Conservation (phyloP, 2,888 invertebrate genomes). For the Ariolimax columbianus region DNA sequence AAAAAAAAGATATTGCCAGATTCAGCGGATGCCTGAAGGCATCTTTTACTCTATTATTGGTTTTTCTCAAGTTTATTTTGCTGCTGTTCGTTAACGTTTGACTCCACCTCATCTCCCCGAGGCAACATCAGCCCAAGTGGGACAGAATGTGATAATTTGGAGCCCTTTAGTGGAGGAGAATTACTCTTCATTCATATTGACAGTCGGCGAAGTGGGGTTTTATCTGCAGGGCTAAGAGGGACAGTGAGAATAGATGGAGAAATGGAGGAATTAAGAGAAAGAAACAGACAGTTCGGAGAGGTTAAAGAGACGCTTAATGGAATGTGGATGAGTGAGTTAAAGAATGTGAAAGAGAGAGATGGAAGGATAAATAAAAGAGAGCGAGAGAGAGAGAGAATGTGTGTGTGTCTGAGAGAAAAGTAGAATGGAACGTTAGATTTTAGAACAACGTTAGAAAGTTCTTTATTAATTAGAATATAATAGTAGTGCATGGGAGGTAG, state of each 20-base stretch:
- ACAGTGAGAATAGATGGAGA: background rate
- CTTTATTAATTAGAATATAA: too few relatives aligned
- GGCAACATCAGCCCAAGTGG: constrained; percentile 16
- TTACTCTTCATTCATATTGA: constrained; percentile 49
- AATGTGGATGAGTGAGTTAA: background rate
- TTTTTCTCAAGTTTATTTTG: constrained; percentile 40
- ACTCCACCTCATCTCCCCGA: background rate
- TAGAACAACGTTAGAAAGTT: too few relatives aligned
- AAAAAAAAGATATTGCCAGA: constrained; percentile 17
- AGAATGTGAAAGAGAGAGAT: background rate
- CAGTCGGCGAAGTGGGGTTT: constrained; percentile 29
- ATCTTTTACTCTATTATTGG: constrained; percentile 36
- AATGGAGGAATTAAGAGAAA: background rate
- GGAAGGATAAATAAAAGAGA: too few relatives aligned
- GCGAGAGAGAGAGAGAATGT: too few relatives aligned
- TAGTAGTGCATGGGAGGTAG: too few relatives aligned
- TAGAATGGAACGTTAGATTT: too few relatives aligned
- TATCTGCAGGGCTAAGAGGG: constrained; percentile 6
- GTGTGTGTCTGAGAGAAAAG: too few relatives aligned
- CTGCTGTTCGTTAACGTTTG: constrained; percentile 48
- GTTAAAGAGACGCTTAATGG: background rate
- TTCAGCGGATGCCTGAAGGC: constrained; percentile 8
- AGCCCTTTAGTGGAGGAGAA: constrained; percentile 33
- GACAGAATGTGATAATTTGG: constrained; percentile 48
- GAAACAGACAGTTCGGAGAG: background rate